Base-by-base conservation (phyloP, 2,888 invertebrate genomes). In the Mamestra brassicae region DNA sequence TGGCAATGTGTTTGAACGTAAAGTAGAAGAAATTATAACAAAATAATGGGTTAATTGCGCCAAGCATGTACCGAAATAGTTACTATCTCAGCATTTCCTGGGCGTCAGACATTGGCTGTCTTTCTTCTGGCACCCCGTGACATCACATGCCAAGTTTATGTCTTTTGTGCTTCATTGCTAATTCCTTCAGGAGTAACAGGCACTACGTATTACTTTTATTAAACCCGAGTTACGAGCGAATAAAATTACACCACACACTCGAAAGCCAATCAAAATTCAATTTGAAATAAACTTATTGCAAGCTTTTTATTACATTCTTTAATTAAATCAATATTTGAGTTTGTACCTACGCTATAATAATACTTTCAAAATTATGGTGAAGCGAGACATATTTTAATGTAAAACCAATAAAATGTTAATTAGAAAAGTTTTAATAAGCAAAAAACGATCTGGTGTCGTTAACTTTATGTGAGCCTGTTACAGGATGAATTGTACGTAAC, bases 241-340 rank as follows among this genome's bases (percentile, higher is more conserved):
- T 64, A 42, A 38, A 61, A 61, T 68, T 57, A 64, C 76, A 54
- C n/a, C 57, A 26, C 36, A 47, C 26, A 61, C 60, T 52, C 26
- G 15, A 54, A 50, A 74, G 10, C 15, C 52, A 81, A 78, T 81
- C 64, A 74, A 78, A 74, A 69, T 74, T 47, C 78, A 68, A 78
- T 81, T 74, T 60, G 58, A 50, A 58, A 66, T 62, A 58, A 65
- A 62, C 45, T 60, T 75, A 58, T 45, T 42, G 26, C n/a, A 10
- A 38, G 26, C 2, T 38, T 71, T 69, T 81, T 81, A 81, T 62
- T 34, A 13, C 36, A 47, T 71, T 50, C 4, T 74, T 71, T 55
- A 62, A 81, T 81, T 74, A 74, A 74, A 70, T 63, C 34, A 62
- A 52, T 64, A 67, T 78, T 74, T 52, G 34, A 65, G 57, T 67